A percentile compares a stretch with the other conserved stretches of the same genome.
Conservation (phyloP, 2,888 invertebrate species). For the Diplolepis rosae region DNA sequence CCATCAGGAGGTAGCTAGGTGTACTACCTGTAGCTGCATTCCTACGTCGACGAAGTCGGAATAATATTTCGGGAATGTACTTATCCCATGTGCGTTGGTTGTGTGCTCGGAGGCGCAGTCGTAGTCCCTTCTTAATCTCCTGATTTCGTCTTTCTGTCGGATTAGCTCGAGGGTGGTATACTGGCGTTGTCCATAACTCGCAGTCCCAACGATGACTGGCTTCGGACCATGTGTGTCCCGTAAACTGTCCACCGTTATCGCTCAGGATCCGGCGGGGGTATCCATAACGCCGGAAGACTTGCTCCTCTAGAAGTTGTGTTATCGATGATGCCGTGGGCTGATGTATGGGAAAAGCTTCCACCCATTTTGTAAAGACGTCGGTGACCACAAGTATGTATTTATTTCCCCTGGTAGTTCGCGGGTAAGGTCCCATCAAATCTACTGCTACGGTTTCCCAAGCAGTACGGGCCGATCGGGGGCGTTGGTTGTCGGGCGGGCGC, state of each 20-base stretch:
- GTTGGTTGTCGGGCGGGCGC: too few species aligned
- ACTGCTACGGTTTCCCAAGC: conserved; percentile 33
- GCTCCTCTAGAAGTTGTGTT: conserved; percentile 28
- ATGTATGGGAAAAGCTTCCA: conserved; percentile 47
- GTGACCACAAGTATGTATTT: conserved; percentile 47
- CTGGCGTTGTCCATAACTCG: conserved; percentile 41
- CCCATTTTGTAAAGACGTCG: conserved; percentile 52
- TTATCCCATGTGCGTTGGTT: not conserved
- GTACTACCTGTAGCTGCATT: not conserved
- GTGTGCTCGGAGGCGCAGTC: too few species aligned
- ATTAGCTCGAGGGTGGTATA: conserved; percentile 45
- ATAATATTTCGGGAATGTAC: not conserved
- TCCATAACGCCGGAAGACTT: conserved; percentile 35
- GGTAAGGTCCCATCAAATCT: conserved; percentile 49
- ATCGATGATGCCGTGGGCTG: conserved; percentile 27
- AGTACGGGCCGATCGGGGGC: not conserved
- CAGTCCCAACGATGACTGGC: conserved; percentile 26
- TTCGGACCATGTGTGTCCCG: conserved; percentile 6
- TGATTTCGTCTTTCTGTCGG: too few species aligned
- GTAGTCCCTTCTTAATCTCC: too few species aligned
- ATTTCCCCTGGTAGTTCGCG: conserved; percentile 33
- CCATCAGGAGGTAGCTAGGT: not conserved
- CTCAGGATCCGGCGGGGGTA: conserved; percentile 33
- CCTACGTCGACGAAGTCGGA: not conserved
- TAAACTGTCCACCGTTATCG: conserved; percentile 44